A percentile compares a stretch with the other conserved stretches of the same genome.
Conservation (phyloP, 2,888 invertebrate genomes). For the Rhopalosiphum nymphaeae region DNA sequence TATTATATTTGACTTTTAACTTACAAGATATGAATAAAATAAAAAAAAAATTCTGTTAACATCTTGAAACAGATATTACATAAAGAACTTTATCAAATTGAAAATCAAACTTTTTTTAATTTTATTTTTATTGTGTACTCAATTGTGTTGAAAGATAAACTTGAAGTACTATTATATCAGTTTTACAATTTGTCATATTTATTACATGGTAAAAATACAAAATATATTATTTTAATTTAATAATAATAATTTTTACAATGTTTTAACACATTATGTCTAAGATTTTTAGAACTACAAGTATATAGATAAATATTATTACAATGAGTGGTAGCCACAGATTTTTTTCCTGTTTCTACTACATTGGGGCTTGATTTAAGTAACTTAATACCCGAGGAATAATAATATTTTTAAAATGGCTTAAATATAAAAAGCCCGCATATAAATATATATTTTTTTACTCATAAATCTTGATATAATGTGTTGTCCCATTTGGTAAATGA, state of each 20-base stretch:
- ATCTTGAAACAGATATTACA: background rate
- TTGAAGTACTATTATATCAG: background rate
- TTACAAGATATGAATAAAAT: background rate
- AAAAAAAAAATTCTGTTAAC: background rate
- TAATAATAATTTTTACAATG: background rate
- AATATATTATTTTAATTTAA: background rate
- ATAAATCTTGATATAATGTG: background rate
- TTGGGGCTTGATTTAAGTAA: background rate
- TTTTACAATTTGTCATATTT: background rate
- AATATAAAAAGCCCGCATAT: background rate
- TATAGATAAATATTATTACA: background rate
- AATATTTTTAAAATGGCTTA: background rate
- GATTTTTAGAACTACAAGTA: background rate
- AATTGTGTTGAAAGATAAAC: background rate
- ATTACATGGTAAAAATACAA: background rate
- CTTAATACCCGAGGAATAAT: background rate
- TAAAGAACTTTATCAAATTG: background rate
- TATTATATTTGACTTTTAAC: background rate
- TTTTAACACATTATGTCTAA: background rate
- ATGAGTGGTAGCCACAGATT: background rate
- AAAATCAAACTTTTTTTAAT: background rate
- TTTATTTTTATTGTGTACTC: background rate
- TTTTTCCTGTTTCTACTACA: background rate
- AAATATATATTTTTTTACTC: background rate
- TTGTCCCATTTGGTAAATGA: background rate